Conservation (phyloP, 1,140 invertebrate species). For the Bactericera cockerelli region DNA sequence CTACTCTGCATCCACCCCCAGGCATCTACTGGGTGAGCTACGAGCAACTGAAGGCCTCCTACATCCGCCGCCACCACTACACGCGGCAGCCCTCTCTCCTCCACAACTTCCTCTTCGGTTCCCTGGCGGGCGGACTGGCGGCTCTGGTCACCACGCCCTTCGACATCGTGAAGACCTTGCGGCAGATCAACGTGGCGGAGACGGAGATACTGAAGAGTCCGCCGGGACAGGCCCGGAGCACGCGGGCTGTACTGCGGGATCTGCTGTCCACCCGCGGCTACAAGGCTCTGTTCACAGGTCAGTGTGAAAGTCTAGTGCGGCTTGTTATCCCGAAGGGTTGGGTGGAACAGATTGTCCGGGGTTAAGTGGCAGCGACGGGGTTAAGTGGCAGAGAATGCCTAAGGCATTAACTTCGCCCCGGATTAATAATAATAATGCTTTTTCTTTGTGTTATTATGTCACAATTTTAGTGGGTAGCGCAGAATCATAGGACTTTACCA, state of each 20-base stretch:
- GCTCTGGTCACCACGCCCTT: constrained; percentile 86
- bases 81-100: constrained; percentile 50
- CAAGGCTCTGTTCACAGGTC: background rate
- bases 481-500: too few relatives aligned
- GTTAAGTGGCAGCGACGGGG: too few relatives aligned
- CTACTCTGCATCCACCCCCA: too few relatives aligned
- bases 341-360: too few relatives aligned
- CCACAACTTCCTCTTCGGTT: constrained; percentile 74
- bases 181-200: constrained; percentile 93
- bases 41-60: constrained; percentile 60
- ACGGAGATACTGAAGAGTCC: constrained; percentile 58
- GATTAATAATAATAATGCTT: too few relatives aligned
- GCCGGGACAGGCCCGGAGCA: background rate
- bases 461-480: too few relatives aligned
- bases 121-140: constrained; percentile 75
- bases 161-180: constrained; percentile 95
- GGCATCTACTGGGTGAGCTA: constrained; percentile 87
- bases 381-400: too few relatives aligned
- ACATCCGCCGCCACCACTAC: constrained; percentile 28
- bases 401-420: too few relatives aligned
- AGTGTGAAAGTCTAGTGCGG: too few relatives aligned
- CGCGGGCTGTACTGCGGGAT: constrained; percentile 15
- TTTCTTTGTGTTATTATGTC: too few relatives aligned
- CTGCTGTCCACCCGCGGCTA: background rate
- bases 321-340: too few relatives aligned